Conservation (phyloP, 2,888 invertebrate genomes). For the Argyra leucocephala region DNA sequence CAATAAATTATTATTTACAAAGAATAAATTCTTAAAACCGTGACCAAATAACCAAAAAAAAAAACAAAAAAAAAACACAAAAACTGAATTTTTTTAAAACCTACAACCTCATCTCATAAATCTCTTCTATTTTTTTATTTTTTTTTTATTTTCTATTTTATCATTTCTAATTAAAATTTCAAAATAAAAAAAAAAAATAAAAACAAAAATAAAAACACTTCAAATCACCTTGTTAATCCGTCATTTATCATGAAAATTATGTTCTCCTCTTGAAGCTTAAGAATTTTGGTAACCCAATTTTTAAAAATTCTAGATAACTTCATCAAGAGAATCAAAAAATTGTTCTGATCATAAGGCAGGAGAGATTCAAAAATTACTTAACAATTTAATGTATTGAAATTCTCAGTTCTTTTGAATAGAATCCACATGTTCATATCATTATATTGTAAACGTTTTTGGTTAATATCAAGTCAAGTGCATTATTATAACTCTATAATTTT, state of each 20-base stretch:
- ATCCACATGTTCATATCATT: too few relatives aligned
- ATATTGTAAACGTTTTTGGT: not conserved
- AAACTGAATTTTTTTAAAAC: not conserved
- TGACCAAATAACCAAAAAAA: too few relatives aligned
- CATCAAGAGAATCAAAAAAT: not conserved
- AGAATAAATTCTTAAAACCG: too few relatives aligned
- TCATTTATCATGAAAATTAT: constrained; percentile 3
- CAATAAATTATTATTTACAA: too few relatives aligned
- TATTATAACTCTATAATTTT: not conserved
- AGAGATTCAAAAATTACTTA: too few relatives aligned
- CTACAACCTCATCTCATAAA: not conserved
- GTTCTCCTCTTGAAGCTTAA: not conserved
- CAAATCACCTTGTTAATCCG: not conserved
- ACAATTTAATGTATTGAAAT: too few relatives aligned
- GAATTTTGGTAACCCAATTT: not conserved
- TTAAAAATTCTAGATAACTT: not conserved
- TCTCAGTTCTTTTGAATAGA: too few relatives aligned
- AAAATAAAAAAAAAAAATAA: not conserved
- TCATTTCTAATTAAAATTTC: not conserved
- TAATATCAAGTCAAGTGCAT: not conserved
- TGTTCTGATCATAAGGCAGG: too few relatives aligned
- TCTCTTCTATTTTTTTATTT: too few relatives aligned
- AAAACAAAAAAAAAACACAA: too few relatives aligned
- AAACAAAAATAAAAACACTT: not conserved
- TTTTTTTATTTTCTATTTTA: not conserved